Evolutionary conservation across 2,113 vertebrate species (phyloP).

Genomic region (Neotragus pygmaeus): DNA sequence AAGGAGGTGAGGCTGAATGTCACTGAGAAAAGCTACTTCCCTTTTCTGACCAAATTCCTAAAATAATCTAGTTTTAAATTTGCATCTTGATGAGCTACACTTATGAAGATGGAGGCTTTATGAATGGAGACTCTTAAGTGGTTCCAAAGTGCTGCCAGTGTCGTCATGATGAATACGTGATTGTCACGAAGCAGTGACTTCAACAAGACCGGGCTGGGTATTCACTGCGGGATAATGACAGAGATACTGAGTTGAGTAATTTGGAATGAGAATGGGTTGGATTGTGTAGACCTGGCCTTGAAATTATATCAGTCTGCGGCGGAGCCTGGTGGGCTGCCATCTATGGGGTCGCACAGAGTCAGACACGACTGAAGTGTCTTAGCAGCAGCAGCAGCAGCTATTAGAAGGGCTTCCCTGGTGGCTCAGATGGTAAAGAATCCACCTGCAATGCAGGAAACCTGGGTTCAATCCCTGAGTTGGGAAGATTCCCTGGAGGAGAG

Average conservation of each 20-base stretch:
- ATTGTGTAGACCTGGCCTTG: neutral
- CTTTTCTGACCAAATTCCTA: neutral
- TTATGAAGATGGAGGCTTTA: neutral
- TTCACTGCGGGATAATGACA: neutral
- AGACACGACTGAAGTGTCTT: too few species aligned
- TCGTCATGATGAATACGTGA: neutral
- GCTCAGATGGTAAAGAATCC: neutral
- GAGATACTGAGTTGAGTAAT: neutral
- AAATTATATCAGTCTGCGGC: neutral
- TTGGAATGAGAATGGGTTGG: neutral
- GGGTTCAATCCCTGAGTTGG: neutral
- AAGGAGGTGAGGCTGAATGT: slow-evolving; percentile 85
- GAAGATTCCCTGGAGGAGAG: neutral
- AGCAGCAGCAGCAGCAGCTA: neutral
- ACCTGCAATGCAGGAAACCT: neutral
- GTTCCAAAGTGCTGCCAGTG: neutral
- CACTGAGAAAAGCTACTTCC: neutral
- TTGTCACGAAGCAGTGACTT: neutral
- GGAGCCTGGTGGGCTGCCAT: too few species aligned
- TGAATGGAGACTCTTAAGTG: neutral
- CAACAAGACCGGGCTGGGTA: neutral
- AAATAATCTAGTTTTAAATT: neutral
- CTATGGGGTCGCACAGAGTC: too few species aligned
- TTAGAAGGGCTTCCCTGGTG: neutral
- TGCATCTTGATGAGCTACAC: neutral